Conservation (phyloP, 2,797 vertebrate species). For the Danio kyathit region DNA sequence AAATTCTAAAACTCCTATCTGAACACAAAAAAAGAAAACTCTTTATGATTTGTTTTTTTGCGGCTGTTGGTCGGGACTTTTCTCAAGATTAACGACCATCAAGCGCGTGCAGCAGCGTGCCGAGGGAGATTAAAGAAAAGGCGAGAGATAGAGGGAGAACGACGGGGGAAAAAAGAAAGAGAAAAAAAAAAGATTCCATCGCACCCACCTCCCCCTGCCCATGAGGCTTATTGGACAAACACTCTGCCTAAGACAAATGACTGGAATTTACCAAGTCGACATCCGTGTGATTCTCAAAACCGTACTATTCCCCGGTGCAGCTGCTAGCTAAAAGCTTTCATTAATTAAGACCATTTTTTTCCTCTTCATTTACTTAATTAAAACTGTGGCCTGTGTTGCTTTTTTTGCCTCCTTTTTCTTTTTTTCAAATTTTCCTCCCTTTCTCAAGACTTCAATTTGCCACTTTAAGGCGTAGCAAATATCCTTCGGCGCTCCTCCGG, state of each 20-base stretch:
- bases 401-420: constrained; percentile 64
- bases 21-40: constrained; percentile 63
- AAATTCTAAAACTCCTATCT: constrained; percentile 67
- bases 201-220: constrained; percentile 61
- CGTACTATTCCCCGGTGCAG: constrained; percentile 66
- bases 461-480: constrained; percentile 47
- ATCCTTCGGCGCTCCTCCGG: constrained; percentile 16
- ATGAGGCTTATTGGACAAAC: constrained; percentile 69
- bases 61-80: constrained; percentile 62
- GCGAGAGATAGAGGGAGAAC: constrained; percentile 54
- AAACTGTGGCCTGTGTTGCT: constrained; percentile 73
- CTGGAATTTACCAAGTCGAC: constrained; percentile 71
- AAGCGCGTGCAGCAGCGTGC: constrained; percentile 60
- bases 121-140: constrained; percentile 65
- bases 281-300: constrained; percentile 69
- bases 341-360: constrained; percentile 71
- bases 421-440: constrained; percentile 65
- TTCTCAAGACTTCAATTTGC: constrained; percentile 61
- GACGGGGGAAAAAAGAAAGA: constrained; percentile 45
- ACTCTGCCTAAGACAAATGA: constrained; percentile 73
- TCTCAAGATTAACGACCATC: constrained; percentile 64
- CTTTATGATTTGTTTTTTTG: constrained; percentile 57
- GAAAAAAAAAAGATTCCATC: constrained; percentile 64
- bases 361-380: constrained; percentile 75
- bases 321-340: constrained; percentile 65